Base-by-base conservation (phyloP, 2,797 vertebrate genomes). In the Cynodonichthys magdalenae region DNA sequence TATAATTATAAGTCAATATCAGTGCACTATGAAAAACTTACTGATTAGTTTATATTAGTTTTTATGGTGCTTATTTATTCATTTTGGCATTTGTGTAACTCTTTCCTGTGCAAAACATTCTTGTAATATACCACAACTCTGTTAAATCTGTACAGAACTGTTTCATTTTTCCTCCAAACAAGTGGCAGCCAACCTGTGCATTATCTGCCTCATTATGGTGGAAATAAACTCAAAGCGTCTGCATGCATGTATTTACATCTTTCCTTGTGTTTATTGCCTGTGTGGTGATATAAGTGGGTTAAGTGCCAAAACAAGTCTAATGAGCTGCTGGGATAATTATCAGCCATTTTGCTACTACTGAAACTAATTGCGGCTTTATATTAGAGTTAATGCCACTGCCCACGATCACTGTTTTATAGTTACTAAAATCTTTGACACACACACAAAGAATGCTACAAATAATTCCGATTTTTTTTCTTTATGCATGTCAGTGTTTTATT, bases 291-390 rank as follows among this genome's bases (percentile, higher is more conserved):
- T 91, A 89, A 88, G 81, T 87, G 77, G 81, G 91, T 82, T 75
- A 86, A 87, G 71, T 86, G 72, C 85, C 82, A 87, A 90, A 85
- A 87, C 83, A 88, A 86, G 72, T 80, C 85, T 91, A 89, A 92
- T 88, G 87, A 91, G 87, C 81, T 80, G 68, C 80, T 71, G 68
- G 86, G 81, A 83, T 92, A 91, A 92, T 93, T 90, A 92, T 91
- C 88, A 90, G 81, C 83, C 79, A 82, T 88, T 90, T 89, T 88
- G 71, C 80, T 86, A 83, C 85, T 77, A 81, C 81, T 90, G 87
- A 69, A 80, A 77, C 82, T 88, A 90, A 89, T 87, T 90, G 80
- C 81, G 83, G 81, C 87, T 81, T 79, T 86, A 83, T 88, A 78
- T 90, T 84, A 79, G 73, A 65, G 69, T 88, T 88, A 85, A 88